These are phyloP conservation scores for Aplodontia rufa DNA, from an alignment of 2,113 vertebrate genomes.

Conservation along the genomic window DNA sequence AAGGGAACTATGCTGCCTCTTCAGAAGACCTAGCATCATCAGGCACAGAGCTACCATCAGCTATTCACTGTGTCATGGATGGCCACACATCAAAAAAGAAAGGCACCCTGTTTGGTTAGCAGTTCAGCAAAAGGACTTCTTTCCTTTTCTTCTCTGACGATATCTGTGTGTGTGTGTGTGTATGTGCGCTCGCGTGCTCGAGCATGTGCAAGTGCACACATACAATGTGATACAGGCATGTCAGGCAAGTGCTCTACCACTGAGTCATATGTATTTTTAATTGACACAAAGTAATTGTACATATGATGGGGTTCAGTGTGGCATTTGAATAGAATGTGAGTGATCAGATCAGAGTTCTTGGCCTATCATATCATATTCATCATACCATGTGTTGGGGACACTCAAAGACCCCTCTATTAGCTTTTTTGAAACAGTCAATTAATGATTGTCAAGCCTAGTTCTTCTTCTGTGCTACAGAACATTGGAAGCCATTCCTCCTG, in stretches of 20 bases:
- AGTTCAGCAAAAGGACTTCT: background rate
- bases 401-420: background rate
- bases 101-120: background rate
- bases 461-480: background rate
- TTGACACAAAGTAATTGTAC: background rate
- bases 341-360: background rate
- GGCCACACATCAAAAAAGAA: background rate
- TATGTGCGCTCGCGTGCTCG: background rate
- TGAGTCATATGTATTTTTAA: background rate
- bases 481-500: background rate
- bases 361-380: background rate
- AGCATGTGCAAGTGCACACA: too few species aligned
- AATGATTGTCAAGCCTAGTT: background rate
- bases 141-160: background rate
- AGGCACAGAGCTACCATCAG: fast-evolving
- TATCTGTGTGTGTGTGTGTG: background rate
- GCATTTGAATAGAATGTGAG: background rate
- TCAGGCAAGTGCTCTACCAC: background rate
- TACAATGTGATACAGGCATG: background rate
- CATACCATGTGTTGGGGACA: background rate
- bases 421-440: background rate
- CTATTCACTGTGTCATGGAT: background rate
- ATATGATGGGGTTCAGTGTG: background rate
- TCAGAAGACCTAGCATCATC: too few species aligned
- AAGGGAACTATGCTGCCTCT: background rate